These are phyloP conservation scores for Nephrotoma appendiculata DNA, from an alignment of 2,888 invertebrate species.

Conservation along the genomic window DNA sequence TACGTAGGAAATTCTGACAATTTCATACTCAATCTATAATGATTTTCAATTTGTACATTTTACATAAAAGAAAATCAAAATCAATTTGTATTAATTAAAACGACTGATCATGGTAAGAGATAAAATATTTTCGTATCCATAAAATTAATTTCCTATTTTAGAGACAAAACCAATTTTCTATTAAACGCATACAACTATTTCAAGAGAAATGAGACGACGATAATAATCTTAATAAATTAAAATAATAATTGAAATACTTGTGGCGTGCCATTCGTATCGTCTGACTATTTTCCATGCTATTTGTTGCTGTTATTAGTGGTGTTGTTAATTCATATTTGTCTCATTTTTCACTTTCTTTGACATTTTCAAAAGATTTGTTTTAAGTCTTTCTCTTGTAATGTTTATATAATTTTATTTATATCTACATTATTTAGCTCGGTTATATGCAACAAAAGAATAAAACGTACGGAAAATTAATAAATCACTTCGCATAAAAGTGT, in stretches of 20 bases:
- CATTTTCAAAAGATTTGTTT: background rate
- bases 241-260: background rate
- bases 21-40: background rate
- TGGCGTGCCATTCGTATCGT: background rate
- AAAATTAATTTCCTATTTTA: background rate
- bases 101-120: background rate
- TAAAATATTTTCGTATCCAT: background rate
- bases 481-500: background rate
- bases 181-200: background rate
- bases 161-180: background rate
- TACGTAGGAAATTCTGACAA: background rate
- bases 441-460: background rate
- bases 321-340: background rate
- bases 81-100: background rate
- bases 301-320: background rate
- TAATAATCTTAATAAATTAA: background rate
- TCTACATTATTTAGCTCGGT: too few relatives aligned
- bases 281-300: background rate
- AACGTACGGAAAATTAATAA: background rate
- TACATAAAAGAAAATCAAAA: background rate
- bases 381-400: background rate
- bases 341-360: background rate
- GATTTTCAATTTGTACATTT: background rate
- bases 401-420: too few relatives aligned
- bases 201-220: background rate